phyloP scores from a whole-genome alignment of 2,888 invertebrate species.

The Orthosia gracilis region DNA sequence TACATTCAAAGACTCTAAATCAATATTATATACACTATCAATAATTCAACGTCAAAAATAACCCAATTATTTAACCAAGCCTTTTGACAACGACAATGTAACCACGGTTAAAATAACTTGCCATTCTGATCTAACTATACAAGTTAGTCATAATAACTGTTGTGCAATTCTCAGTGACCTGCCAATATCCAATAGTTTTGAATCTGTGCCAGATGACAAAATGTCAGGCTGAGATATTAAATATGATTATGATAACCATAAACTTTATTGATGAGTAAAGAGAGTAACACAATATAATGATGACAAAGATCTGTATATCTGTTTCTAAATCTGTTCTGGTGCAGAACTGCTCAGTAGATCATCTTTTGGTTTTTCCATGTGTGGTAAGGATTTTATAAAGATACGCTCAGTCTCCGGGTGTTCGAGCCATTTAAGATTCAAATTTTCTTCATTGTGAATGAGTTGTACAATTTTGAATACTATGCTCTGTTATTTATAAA shows the following conservation, averaged over 20 bases:
- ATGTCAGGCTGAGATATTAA: conserved; percentile 53
- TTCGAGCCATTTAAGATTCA: too few species aligned
- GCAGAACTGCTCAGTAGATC: neutral
- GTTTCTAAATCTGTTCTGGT: conserved; percentile 9
- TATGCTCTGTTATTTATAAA: too few species aligned
- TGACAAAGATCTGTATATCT: conserved; percentile 3
- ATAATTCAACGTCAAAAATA: conserved; percentile 48
- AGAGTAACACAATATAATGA: conserved; percentile 25
- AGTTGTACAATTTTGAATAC: neutral
- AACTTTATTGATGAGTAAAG: conserved; percentile 35
- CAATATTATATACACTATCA: conserved; percentile 33
- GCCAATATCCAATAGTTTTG: conserved; percentile 70
- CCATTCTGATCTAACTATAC: conserved; percentile 38
- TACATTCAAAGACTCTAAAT: conserved; percentile 37
- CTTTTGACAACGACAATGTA: conserved; percentile 39
- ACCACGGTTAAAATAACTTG: conserved; percentile 55
- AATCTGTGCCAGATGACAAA: conserved; percentile 60
- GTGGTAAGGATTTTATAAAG: neutral
- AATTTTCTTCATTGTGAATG: neutral
- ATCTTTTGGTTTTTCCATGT: neutral
- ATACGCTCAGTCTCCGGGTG: too few species aligned
- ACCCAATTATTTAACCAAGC: conserved; percentile 46
- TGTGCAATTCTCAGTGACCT: conserved; percentile 49
- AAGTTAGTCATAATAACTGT: conserved; percentile 33
- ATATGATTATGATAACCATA: conserved; percentile 46